These are phyloP conservation scores for Octodon degus DNA, from an alignment of 2,113 vertebrate species.

Conservation along the genomic window DNA sequence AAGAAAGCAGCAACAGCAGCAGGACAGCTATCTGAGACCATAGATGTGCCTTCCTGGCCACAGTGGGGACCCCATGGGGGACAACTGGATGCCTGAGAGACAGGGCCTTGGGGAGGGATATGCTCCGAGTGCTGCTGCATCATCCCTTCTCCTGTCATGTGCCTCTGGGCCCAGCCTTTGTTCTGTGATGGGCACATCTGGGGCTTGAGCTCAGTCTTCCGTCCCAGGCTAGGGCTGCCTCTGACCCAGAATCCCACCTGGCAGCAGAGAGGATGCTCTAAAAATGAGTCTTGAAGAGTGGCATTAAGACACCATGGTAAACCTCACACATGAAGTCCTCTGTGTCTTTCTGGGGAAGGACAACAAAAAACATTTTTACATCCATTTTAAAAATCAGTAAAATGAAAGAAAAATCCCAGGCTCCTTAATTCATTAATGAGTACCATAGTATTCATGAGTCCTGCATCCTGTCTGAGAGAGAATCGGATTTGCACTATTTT, in stretches of 20 bases:
- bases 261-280: not conserved
- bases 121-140: not conserved
- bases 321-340: not conserved
- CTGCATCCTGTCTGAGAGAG: not conserved
- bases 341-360: not conserved
- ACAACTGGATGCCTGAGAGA: not conserved
- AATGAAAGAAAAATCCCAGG: no score
- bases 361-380: not conserved
- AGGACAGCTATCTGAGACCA: not conserved
- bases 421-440: not conserved
- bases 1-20: not conserved
- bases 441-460: not conserved
- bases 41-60: not conserved
- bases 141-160: not conserved
- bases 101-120: not conserved
- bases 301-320: no score
- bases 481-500: not conserved
- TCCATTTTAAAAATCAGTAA: conserved; percentile 1
- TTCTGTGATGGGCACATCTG: not conserved
- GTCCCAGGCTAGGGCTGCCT: not conserved
- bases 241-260: not conserved
- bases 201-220: not conserved
- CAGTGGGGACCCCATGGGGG: not conserved
- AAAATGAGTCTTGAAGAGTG: not conserved
- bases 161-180: not conserved